Evolutionary conservation across 2,888 invertebrate genomes (phyloP).

Genomic region (Drosophila anomalipes): DNA sequence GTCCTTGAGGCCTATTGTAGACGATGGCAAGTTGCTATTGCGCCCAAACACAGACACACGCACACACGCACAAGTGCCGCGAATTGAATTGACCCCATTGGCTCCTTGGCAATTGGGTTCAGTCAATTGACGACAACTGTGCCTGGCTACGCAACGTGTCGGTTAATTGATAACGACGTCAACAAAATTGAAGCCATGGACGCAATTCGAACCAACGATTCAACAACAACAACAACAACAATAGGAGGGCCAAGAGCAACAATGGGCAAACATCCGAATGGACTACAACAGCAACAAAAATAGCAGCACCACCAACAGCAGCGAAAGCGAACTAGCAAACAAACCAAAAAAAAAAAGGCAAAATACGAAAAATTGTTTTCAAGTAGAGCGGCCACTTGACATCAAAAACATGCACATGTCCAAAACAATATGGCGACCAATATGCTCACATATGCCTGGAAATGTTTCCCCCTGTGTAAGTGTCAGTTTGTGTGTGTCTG

Average conservation of each 20-base stretch:
- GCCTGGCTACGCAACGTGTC: constrained; percentile 69
- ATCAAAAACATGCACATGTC: constrained; percentile 72
- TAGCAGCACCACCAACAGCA: background rate
- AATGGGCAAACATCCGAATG: constrained; percentile 38
- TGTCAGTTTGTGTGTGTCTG: background rate
- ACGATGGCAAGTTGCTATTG: constrained; percentile 26
- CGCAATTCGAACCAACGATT: constrained; percentile 38
- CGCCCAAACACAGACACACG: constrained; percentile 11
- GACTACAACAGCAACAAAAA: constrained; percentile 21
- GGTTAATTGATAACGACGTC: constrained; percentile 77
- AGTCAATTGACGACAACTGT: constrained; percentile 71
- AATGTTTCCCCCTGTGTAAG: background rate
- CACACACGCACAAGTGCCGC: constrained; percentile 11
- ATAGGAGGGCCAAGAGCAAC: constrained; percentile 10
- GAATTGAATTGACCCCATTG: constrained; percentile 36
- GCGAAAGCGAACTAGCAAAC: constrained; percentile 8
- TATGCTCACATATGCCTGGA: constrained; percentile 26
- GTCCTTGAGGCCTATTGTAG: constrained; percentile 26
- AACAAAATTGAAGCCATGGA: constrained; percentile 68
- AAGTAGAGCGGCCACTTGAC: constrained; percentile 41
- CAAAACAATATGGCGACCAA: constrained; percentile 71
- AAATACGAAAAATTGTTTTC: constrained; percentile 40
- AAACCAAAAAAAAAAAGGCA: background rate
- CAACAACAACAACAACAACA: constrained; percentile 21
- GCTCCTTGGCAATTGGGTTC: constrained; percentile 48